Conservation (phyloP, 2,113 vertebrate species). For the Calonectris borealis region DNA sequence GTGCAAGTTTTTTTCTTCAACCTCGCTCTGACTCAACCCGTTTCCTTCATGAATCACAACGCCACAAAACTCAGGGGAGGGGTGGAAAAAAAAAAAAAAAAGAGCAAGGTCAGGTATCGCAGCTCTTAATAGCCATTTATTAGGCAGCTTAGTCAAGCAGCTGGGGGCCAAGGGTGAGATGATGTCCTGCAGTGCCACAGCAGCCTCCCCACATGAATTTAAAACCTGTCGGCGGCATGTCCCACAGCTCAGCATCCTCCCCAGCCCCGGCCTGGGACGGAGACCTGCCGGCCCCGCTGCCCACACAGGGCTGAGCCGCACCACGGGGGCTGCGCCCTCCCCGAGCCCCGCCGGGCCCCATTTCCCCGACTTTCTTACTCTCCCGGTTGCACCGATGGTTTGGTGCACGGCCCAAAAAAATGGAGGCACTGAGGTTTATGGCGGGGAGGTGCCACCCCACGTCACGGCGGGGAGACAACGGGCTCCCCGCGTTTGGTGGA, state of each 20-base stretch:
- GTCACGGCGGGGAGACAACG: accelerated
- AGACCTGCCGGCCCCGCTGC: background rate
- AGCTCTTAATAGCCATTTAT: slow-evolving; percentile 32
- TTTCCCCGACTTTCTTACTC: background rate
- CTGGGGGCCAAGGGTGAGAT: background rate
- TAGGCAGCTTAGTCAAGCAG: slow-evolving; percentile 10
- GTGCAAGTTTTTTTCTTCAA: background rate
- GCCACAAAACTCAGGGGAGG: background rate
- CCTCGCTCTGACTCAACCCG: background rate
- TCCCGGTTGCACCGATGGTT: background rate
- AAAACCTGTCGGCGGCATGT: background rate
- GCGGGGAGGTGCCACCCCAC: background rate
- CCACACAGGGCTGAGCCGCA: background rate
- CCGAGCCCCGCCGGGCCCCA: accelerated
- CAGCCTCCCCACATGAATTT: background rate
- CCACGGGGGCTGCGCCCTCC: accelerated
- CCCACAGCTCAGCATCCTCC: background rate
- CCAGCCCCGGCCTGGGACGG: too few relatives aligned
- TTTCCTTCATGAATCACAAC: background rate
- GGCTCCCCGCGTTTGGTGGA: background rate
- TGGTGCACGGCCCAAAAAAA: background rate
- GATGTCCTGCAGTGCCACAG: background rate
- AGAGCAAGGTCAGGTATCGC: background rate
- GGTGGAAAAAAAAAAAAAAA: background rate
- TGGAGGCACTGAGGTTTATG: background rate